Percentiles rank a stretch among this genome's conserved stretches.
These are phyloP conservation scores for Zenarchopterus dispar DNA, from an alignment of 2,797 vertebrate species.

Conservation along the genomic window DNA sequence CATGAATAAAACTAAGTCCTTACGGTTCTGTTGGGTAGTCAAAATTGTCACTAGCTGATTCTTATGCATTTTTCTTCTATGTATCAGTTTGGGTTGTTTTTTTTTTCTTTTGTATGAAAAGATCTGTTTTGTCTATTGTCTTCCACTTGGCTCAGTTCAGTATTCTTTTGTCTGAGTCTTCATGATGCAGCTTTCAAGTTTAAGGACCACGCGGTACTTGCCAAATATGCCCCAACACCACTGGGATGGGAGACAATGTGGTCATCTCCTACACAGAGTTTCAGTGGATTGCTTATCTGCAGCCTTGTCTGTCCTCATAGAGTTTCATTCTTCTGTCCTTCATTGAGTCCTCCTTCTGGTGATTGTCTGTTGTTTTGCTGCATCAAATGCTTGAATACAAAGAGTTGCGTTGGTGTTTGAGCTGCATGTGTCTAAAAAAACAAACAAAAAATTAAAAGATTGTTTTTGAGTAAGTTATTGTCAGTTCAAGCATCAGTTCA, in stretches of 20 bases:
- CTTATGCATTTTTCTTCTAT: not conserved
- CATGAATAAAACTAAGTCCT: conserved; percentile 36
- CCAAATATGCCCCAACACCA: conserved; percentile 27
- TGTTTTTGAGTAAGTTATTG: conserved; percentile 4
- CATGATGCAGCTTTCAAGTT: conserved; percentile 21
- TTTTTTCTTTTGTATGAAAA: not conserved
- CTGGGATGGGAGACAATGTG: conserved; percentile 25
- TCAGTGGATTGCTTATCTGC: conserved; percentile 43
- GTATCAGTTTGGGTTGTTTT: not conserved
- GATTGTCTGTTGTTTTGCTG: conserved; percentile 20
- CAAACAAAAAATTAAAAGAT: conserved; percentile 2
- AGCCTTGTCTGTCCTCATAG: conserved; percentile 37
- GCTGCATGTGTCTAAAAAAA: conserved; percentile 16
- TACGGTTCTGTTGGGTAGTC: conserved; percentile 19
- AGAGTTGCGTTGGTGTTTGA: conserved; percentile 8
- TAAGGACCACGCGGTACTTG: conserved; percentile 35
- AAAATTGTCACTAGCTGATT: conserved; percentile 4
- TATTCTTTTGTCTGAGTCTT: conserved; percentile 12
- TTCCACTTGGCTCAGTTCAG: not conserved
- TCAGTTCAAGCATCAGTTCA: not conserved
- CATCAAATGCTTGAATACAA: conserved; percentile 11
- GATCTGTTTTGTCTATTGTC: conserved; percentile 12
- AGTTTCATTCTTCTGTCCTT: conserved; percentile 11
- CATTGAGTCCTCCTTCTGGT: conserved; percentile 19
- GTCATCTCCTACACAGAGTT: conserved; percentile 34